Evolutionary conservation across 1,140 invertebrate species (phyloP).

Genomic region (Dreissena polymorpha): DNA sequence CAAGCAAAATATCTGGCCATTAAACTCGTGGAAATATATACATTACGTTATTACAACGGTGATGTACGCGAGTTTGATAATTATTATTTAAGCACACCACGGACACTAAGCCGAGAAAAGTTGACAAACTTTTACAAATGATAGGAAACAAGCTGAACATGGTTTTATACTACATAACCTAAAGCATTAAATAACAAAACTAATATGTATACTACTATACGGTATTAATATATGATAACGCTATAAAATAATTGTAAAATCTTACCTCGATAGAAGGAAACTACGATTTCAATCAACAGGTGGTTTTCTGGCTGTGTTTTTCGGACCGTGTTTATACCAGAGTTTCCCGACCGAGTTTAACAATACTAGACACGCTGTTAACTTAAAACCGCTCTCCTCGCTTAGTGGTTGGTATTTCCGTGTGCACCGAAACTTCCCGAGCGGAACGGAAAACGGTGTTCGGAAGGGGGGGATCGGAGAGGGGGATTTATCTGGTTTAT

Average conservation of each 20-base stretch:
- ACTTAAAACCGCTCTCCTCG: constrained; percentile 1
- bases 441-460: constrained; percentile 40
- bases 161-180: too few species aligned
- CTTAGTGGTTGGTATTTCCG: constrained; percentile 7
- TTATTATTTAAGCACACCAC: too few species aligned
- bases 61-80: too few species aligned
- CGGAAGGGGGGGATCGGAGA: not conserved
- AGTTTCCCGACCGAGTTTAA: constrained; percentile 14
- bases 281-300: not conserved
- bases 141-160: too few species aligned
- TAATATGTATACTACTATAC: too few species aligned
- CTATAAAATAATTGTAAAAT: not conserved
- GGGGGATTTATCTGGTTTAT: constrained; percentile 36
- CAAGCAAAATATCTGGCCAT: too few species aligned
- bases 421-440: constrained; percentile 31
- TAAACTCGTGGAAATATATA: too few species aligned
- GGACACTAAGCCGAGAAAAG: too few species aligned
- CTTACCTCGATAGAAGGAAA: not conserved
- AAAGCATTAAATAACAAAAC: too few species aligned
- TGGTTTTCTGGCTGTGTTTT: not conserved
- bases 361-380: constrained; percentile 8
- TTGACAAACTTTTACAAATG: too few species aligned
- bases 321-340: not conserved
- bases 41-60: too few species aligned
- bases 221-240: not conserved